Evolutionary conservation across 1,140 invertebrate genomes (phyloP).

Genomic region (Hyposmocoma kahamanoa): DNA sequence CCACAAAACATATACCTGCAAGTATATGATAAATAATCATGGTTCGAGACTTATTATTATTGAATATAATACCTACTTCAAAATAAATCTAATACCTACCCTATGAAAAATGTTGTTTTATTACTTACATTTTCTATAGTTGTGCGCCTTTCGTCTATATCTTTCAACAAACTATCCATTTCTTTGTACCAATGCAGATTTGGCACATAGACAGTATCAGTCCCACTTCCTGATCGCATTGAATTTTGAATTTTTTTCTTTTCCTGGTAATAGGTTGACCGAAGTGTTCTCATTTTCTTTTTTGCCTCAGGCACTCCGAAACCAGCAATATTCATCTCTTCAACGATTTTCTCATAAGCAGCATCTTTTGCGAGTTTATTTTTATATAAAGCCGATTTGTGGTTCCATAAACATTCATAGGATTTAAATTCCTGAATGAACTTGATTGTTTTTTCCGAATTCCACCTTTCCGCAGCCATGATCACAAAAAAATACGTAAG

Average conservation of each 20-base stretch:
- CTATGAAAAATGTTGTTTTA: neutral
- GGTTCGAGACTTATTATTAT: neutral
- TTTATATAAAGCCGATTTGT: conserved; percentile 9
- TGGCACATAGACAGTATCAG: neutral
- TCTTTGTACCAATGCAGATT: neutral
- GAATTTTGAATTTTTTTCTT: conserved; percentile 16
- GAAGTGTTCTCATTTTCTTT: conserved; percentile 20
- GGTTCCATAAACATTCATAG: conserved; percentile 17
- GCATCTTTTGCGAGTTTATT: conserved; percentile 5
- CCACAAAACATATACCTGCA: neutral
- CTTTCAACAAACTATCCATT: neutral
- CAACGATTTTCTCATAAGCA: conserved; percentile 8
- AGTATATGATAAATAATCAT: neutral
- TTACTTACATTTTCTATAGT: neutral
- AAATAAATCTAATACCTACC: neutral
- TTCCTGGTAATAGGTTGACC: conserved; percentile 19
- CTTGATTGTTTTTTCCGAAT: conserved; percentile 12
- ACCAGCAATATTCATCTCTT: conserved; percentile 9
- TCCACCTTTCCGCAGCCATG: conserved; percentile 7
- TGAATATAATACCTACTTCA: neutral
- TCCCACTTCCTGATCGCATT: conserved; percentile 9
- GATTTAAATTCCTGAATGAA: conserved; percentile 15
- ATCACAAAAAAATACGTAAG: neutral
- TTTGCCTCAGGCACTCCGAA: conserved; percentile 10
- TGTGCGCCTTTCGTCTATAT: neutral